Evolutionary conservation across 2,113 vertebrate genomes (phyloP), one percentile per base, ranked within the genome.

Genomic region (Morone saxatilis): DNA sequence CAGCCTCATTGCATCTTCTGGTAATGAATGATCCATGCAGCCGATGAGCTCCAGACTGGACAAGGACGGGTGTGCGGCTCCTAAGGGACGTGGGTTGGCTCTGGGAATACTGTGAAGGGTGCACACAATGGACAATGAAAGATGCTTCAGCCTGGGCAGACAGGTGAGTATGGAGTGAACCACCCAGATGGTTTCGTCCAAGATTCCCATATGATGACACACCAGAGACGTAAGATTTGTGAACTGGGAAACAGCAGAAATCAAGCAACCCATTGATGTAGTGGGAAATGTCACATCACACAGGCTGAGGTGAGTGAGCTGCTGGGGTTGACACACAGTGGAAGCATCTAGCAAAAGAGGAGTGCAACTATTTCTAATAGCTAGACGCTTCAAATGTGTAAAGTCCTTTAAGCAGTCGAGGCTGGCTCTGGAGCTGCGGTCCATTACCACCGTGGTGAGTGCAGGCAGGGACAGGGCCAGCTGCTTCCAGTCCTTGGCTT

Each of bases 41-140:
- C 85, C 45, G 3, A 92, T 53, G 0, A 94, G 84, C 12, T 94
- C 93, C 75, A 94, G 76, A 80, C 84, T 92, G 73, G 83, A 71
- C 71, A 94, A 36, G 17, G 36, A 19, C 0, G 40, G 3, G 6
- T 25, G 14, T 40, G 22, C 43, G 59, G 1, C 38, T 13, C 2
- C 31, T 14, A n/a, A 20, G 2, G 41, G 12, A 19, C 43, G 3
- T 6, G 45, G 59, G 4, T 4, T 6, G 11, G 38, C 16, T 71
- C 13, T 9, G 12, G 9, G 4, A 0, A 3, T 0, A 10, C 3
- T 11, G 7, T 50, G 6, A n/a, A 4, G 6, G 47, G 4, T 8
- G 1, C 65, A 7, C 10, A 47, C 17, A 38, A 31, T 8, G 5
- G 82, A 78, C 73, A 91, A 11, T 0, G 93, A 93, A 36, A 93